Evolutionary conservation across 2,797 vertebrate genomes (phyloP).

Genomic region (Tarsius wallacei): DNA sequence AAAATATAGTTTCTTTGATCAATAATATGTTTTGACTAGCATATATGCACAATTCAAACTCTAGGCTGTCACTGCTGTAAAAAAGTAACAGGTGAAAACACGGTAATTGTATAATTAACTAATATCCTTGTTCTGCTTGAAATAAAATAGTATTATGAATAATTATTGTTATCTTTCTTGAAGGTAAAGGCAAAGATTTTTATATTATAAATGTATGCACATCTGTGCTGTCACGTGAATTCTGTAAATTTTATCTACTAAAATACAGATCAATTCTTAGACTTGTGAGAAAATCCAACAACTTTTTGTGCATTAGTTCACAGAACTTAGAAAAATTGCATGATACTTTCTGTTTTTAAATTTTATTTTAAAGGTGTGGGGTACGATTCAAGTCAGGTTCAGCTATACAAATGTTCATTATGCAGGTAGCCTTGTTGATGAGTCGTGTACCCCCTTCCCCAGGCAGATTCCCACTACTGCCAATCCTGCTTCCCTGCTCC

Average conservation of each 20-base stretch:
- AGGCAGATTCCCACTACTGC: too few relatives aligned
- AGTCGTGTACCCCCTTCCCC: too few relatives aligned
- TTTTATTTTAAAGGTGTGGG: too few relatives aligned
- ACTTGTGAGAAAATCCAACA: background rate
- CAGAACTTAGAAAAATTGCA: background rate
- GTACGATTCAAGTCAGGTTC: too few relatives aligned
- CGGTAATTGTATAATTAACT: slow-evolving; percentile 63
- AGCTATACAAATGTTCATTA: too few relatives aligned
- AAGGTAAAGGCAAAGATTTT: slow-evolving; percentile 26
- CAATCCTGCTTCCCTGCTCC: too few relatives aligned
- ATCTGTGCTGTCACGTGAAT: background rate
- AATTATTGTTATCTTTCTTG: slow-evolving; percentile 38
- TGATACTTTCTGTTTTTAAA: too few relatives aligned
- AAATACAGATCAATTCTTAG: background rate
- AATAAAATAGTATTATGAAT: slow-evolving; percentile 55
- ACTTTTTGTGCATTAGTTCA: background rate
- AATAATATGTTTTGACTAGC: slow-evolving; percentile 71
- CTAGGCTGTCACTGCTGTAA: slow-evolving; percentile 16
- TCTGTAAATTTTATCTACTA: background rate
- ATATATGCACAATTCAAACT: slow-evolving; percentile 58
- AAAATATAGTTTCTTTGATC: slow-evolving; percentile 48
- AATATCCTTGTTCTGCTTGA: background rate
- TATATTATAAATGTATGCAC: background rate
- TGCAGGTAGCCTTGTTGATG: too few relatives aligned
- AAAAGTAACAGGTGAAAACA: slow-evolving; percentile 61